Evolutionary conservation across 2,797 vertebrate species (phyloP).

Genomic region (Halcyon leucocephala): DNA sequence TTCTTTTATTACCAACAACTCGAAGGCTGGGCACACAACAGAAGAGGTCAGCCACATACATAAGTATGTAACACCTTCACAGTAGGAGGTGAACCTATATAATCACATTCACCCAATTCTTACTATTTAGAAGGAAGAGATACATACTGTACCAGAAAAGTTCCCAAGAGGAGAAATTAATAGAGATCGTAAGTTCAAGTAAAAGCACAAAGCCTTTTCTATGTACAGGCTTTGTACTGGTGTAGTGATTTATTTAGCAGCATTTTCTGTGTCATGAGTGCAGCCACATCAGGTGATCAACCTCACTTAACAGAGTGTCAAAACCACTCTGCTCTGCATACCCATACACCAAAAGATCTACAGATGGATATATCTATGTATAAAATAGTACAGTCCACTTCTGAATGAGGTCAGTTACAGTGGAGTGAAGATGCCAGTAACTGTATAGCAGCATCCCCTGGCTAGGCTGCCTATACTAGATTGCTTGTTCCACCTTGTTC

Average conservation of each 20-base stretch:
- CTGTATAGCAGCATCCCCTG: neutral
- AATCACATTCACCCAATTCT: neutral
- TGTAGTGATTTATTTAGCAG: neutral
- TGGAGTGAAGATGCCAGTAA: neutral
- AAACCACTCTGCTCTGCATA: neutral
- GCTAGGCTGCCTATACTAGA: neutral
- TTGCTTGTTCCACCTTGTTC: neutral
- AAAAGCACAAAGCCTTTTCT: neutral
- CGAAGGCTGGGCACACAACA: neutral
- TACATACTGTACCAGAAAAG: neutral
- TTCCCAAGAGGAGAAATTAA: neutral
- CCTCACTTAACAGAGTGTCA: neutral
- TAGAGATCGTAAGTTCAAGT: neutral
- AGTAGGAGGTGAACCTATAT: neutral
- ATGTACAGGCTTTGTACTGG: neutral
- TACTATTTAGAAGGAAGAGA: neutral
- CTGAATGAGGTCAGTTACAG: neutral
- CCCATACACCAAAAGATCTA: neutral
- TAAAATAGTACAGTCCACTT: neutral
- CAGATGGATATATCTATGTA: neutral
- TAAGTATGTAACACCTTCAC: neutral
- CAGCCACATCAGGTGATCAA: rapidly evolving
- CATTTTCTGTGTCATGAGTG: neutral
- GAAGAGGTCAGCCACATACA: neutral
- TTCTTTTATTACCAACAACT: neutral